Conservation (phyloP, 2,888 invertebrate species). For the Choristoneura rosaceana region DNA sequence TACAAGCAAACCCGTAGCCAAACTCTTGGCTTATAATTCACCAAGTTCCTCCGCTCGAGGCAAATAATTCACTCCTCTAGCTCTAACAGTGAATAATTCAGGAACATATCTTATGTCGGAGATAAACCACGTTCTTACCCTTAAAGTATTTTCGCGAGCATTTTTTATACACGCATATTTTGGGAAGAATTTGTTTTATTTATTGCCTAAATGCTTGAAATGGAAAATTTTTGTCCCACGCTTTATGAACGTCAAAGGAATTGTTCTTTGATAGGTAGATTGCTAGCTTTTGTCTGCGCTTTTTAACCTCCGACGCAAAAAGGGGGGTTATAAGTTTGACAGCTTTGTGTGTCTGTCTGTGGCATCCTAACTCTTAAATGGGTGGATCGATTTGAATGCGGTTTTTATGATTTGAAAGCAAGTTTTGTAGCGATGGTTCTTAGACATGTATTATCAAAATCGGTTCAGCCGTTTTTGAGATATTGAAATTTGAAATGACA, state of each 20-base stretch:
- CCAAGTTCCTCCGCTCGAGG: constrained; percentile 34
- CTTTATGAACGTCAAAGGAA: neutral
- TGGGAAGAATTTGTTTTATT: neutral
- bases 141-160: constrained; percentile 34
- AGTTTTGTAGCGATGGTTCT: too few relatives aligned
- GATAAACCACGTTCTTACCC: constrained; percentile 39
- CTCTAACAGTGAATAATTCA: constrained; percentile 42
- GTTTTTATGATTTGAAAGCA: too few relatives aligned
- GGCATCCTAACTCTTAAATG: too few relatives aligned
- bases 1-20: constrained; percentile 20
- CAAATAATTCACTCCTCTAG: constrained; percentile 41
- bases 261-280: neutral
- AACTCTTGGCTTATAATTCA: constrained; percentile 31
- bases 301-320: too few relatives aligned
- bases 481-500: too few relatives aligned
- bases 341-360: too few relatives aligned
- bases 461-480: too few relatives aligned
- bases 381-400: too few relatives aligned
- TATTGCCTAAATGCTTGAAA: neutral
- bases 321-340: too few relatives aligned
- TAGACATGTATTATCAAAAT: too few relatives aligned
- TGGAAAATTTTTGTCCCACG: neutral
- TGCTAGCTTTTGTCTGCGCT: too few relatives aligned
- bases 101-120: constrained; percentile 39
- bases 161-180: constrained; percentile 33